These are phyloP conservation scores for Acridotheres tristis DNA, from an alignment of 2,797 vertebrate species.

Conservation along the genomic window DNA sequence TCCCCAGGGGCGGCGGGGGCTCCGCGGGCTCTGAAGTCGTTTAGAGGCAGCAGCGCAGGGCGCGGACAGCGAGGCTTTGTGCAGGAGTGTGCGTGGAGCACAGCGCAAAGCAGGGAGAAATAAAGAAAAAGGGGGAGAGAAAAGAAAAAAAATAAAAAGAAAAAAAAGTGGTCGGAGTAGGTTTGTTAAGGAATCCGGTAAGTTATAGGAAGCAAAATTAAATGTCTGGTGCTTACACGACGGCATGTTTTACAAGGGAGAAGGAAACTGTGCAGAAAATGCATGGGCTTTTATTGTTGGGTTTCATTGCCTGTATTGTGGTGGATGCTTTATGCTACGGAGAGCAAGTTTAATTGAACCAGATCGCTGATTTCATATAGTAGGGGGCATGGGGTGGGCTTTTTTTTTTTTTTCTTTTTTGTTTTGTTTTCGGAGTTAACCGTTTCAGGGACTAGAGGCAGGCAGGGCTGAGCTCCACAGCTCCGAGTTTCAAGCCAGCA, in stretches of 20 bases:
- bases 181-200: constrained; percentile 63
- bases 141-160: not conserved
- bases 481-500: constrained; percentile 6
- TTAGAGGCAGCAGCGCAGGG: not conserved
- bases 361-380: constrained; percentile 55
- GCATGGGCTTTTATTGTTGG: constrained; percentile 56
- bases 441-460: not conserved
- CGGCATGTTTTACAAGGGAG: constrained; percentile 60
- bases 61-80: not conserved
- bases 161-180: not conserved
- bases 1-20: not conserved
- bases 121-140: too few species aligned
- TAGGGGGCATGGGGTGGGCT: not conserved
- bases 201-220: constrained; percentile 59
- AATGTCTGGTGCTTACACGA: constrained; percentile 59
- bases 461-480: not conserved
- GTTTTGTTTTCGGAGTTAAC: constrained; percentile 47
- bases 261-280: constrained; percentile 57
- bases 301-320: constrained; percentile 55
- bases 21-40: not conserved
- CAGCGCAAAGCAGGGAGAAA: not conserved
- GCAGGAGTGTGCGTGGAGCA: not conserved
- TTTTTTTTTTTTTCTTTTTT: not conserved
- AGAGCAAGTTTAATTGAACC: constrained; percentile 48
- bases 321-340: constrained; percentile 53